Base-by-base conservation (phyloP, 1,140 invertebrate species). In the Cyclargus thomasi region DNA sequence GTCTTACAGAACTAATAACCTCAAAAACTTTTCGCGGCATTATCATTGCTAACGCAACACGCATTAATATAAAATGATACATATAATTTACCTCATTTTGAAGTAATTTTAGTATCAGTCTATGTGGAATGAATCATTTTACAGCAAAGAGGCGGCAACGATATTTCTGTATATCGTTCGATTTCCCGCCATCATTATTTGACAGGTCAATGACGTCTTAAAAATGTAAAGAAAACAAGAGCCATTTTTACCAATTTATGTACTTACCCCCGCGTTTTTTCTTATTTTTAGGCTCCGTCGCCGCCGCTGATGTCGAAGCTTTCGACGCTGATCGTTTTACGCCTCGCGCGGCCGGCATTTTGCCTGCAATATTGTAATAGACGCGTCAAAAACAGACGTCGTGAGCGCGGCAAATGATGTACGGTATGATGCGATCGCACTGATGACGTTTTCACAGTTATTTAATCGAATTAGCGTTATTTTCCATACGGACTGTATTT, bases 141-240 rank as follows among this genome's bases (percentile, higher is more conserved):
- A 68, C 68, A 36, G 22, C 53, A 65, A 72, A 63, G 69, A 73
- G 67, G 72, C 72, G 72, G 67, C 68, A 74, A 73, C 68, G 64
- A 70, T 63, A 70, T 65, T 23, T 53, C 62, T 23, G 21, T 64
- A 67, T 75, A 71, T 63, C 71, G 73, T 76, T 79, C 70, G 71
- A 71, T 86, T 89, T 90, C 87, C 87, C 87, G 87, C 87, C 87
- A 90, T 90, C 79, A 79, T 81, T 75, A 64, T 87, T 86, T 90
- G 87, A 90, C 87, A 90, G 87, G 83, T 90, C 85, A 88, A 85
- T 89, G 86, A 89, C 83, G 83, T 88, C 75, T 76, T 76, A 73
- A 76, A 83, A 83, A 83, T 83, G 80, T 81, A 88, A 90, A 87
- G 85, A 90, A 88, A 90, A 90, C 87, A 90, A 88, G 75, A 79